Evolutionary conservation across 2,113 vertebrate species (phyloP).

Genomic region (Carassius gibelio): DNA sequence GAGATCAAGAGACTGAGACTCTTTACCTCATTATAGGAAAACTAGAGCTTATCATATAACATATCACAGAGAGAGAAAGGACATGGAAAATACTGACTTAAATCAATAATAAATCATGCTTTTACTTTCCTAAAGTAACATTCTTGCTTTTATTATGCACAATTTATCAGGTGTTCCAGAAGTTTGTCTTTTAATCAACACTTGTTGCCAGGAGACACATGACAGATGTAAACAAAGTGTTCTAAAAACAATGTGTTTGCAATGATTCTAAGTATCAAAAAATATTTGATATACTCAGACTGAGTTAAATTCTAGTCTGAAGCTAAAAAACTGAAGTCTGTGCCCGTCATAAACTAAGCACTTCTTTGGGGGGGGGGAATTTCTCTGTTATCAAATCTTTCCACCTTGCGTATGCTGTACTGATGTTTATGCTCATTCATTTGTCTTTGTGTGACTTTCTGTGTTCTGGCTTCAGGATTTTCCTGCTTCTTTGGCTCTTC

Average conservation of each 20-base stretch:
- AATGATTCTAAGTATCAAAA: too few species aligned
- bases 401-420: too few species aligned
- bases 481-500: not conserved
- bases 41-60: not conserved
- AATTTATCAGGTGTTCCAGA: not conserved
- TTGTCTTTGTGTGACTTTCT: not conserved
- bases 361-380: not conserved
- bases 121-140: not conserved
- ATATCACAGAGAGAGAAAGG: not conserved
- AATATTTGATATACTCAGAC: too few species aligned
- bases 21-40: slow-evolving; percentile 26
- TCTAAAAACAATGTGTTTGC: too few species aligned
- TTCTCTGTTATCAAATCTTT: too few species aligned
- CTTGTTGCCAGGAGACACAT: not conserved
- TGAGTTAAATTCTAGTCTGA: too few species aligned
- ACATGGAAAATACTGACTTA: not conserved
- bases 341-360: not conserved
- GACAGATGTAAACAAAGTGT: too few species aligned
- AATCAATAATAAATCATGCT: not conserved
- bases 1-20: slow-evolving; percentile 1
- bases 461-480: not conserved
- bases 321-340: too few species aligned
- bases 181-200: not conserved
- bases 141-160: not conserved
- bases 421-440: not conserved